Percentiles rank a stretch among this genome's conserved stretches.
Evolutionary conservation across 2,797 vertebrate genomes (phyloP).

Genomic region (Sebastes diaconus): DNA sequence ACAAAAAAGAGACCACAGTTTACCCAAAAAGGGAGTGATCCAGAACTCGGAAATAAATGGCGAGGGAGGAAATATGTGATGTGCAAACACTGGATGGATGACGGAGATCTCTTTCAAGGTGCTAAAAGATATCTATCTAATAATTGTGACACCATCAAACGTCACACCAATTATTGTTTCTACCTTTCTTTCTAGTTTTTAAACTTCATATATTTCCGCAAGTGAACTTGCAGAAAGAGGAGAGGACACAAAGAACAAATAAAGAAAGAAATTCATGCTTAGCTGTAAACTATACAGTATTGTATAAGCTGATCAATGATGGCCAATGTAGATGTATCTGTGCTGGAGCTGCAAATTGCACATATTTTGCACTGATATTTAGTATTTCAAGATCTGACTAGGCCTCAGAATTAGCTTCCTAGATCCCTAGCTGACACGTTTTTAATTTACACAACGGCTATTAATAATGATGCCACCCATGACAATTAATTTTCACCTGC

Average conservation of each 20-base stretch:
- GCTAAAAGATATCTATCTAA: conserved; percentile 1
- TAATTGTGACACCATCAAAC: neutral
- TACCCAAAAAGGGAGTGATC: conserved; percentile 19
- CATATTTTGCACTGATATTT: neutral
- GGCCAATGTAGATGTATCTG: neutral
- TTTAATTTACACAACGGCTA: neutral
- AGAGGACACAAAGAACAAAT: neutral
- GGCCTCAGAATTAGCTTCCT: neutral
- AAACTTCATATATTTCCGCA: neutral
- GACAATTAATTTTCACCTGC: neutral
- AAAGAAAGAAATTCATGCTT: neutral
- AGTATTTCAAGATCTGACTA: neutral
- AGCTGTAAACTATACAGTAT: neutral
- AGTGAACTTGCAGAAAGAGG: neutral
- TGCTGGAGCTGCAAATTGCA: neutral
- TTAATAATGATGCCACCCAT: neutral
- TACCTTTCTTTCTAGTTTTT: neutral
- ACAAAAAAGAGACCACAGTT: neutral
- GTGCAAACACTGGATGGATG: conserved; percentile 3
- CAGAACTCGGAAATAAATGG: neutral
- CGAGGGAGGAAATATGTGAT: conserved; percentile 16
- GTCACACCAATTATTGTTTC: neutral
- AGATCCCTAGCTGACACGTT: neutral
- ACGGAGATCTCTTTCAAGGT: neutral
- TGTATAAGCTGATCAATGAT: neutral